Evolutionary conservation across 2,113 vertebrate species (phyloP).

Genomic region (Amphilophus citrinellus): DNA sequence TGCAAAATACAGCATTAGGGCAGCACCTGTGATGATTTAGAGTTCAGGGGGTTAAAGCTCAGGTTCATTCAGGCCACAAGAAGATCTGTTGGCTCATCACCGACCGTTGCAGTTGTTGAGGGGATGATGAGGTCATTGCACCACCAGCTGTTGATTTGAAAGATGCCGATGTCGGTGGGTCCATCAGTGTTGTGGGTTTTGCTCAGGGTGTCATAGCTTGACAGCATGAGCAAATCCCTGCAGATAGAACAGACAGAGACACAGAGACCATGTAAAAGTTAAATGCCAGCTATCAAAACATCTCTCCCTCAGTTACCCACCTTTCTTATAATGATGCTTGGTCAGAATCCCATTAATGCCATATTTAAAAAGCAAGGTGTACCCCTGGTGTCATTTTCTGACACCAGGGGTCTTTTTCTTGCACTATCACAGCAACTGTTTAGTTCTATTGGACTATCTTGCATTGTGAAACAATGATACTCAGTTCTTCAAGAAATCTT

Average conservation of each 20-base stretch:
- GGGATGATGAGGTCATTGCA: not conserved
- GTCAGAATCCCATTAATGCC: not conserved
- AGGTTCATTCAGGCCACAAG: no score
- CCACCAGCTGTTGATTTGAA: constrained; percentile 68
- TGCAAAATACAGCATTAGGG: no score
- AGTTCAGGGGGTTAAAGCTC: no score
- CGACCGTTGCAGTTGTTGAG: no score
- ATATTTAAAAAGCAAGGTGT: not conserved
- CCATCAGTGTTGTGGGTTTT: constrained; percentile 27
- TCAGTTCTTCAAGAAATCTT: no score
- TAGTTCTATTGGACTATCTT: no score
- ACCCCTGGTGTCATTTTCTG: no score
- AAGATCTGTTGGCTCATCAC: no score
- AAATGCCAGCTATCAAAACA: not conserved
- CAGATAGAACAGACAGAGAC: not conserved
- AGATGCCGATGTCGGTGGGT: constrained; percentile 64
- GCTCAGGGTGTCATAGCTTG: not conserved
- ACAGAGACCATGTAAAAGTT: not conserved
- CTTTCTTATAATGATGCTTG: not conserved
- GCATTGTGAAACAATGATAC: no score
- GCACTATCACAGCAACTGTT: no score
- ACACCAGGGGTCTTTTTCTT: no score
- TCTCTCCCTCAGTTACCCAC: not conserved
- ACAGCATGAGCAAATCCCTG: not conserved
- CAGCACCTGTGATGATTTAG: no score